Evolutionary conservation across 2,888 invertebrate species (phyloP), one percentile per base, ranked within the genome.

Genomic region (Smittia aterrima): DNA sequence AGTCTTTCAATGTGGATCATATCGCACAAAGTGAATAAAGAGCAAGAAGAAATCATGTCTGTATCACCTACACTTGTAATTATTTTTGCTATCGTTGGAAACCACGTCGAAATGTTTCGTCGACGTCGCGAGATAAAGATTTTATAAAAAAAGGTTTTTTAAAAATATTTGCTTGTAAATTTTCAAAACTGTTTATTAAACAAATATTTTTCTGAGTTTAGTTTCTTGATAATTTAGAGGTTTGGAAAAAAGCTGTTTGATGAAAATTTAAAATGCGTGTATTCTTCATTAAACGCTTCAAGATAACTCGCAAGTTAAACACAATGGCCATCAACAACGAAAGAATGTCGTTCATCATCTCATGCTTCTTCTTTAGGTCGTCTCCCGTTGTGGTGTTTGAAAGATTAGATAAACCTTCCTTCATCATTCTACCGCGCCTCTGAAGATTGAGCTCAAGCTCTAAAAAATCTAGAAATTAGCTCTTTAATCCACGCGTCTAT

Each of bases 201-300:
- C n/a, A n/a, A n/a, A n/a, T n/a, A n/a, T n/a, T n/a, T n/a, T n/a
- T n/a, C n/a, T n/a, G n/a, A n/a, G n/a, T n/a, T n/a, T n/a, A n/a
- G n/a, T n/a, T n/a, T n/a, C n/a, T n/a, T n/a, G n/a, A n/a, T n/a
- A n/a, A n/a, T n/a, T n/a, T n/a, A n/a, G n/a, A n/a, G n/a, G n/a
- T 47, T 6, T 47, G 47, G 16, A 58, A 16, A 58, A 47, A 47
- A 47, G 18, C 2, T 32, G n/a, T 66, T 47, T 47, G 47, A 18
- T 67, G 68, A 68, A 68, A 68, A 68, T 68, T 68, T 68, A 66
- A 66, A 66, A 66, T 66, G 38, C 68, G 68, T 68, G 68, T 68
- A 11, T 68, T 41, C 41, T 25, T 47, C 41, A 68, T 68, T 68
- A 47, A 68, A 47, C n/a, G 68, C 41, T 47, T 68, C 53, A 24